Percentiles rank a stretch among this genome's conserved stretches.
Conservation (phyloP, 1,140 invertebrate genomes). For the Carcinoscorpius rotundicauda region DNA sequence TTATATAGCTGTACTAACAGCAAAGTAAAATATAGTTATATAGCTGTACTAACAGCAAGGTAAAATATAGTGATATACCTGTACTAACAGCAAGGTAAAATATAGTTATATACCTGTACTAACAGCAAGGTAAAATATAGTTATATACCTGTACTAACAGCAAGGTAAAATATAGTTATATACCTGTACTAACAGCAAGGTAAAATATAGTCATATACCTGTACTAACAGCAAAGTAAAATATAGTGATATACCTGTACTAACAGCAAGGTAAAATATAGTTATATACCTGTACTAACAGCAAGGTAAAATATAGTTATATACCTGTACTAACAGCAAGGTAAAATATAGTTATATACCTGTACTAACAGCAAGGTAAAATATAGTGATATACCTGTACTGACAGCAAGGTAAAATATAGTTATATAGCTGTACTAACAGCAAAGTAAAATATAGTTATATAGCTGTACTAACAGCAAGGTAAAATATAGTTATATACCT, state of each 20-base stretch:
- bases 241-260: slow-evolving; percentile 15
- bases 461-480: slow-evolving; percentile 29
- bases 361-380: slow-evolving; percentile 32
- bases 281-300: slow-evolving; percentile 22
- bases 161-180: slow-evolving; percentile 27
- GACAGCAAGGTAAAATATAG: slow-evolving; percentile 30
- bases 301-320: slow-evolving; percentile 27
- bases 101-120: slow-evolving; percentile 15
- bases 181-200: slow-evolving; percentile 29
- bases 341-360: slow-evolving; percentile 20
- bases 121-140: slow-evolving; percentile 30
- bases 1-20: slow-evolving; percentile 22
- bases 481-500: slow-evolving; percentile 20
- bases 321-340: slow-evolving; percentile 29
- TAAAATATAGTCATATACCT: slow-evolving; percentile 19
- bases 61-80: slow-evolving; percentile 19
- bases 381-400: slow-evolving; percentile 15
- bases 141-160: slow-evolving; percentile 22
- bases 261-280: slow-evolving; percentile 30
- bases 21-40: slow-evolving; percentile 27
- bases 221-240: slow-evolving; percentile 32
- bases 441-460: slow-evolving; percentile 27
- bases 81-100: slow-evolving; percentile 32
- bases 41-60: slow-evolving; percentile 29
- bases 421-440: slow-evolving; percentile 22